A percentile compares a stretch with the other conserved stretches of the same genome.
These are phyloP conservation scores for Gnathonemus longibarbis DNA, from an alignment of 2,113 vertebrate genomes.

Conservation along the genomic window DNA sequence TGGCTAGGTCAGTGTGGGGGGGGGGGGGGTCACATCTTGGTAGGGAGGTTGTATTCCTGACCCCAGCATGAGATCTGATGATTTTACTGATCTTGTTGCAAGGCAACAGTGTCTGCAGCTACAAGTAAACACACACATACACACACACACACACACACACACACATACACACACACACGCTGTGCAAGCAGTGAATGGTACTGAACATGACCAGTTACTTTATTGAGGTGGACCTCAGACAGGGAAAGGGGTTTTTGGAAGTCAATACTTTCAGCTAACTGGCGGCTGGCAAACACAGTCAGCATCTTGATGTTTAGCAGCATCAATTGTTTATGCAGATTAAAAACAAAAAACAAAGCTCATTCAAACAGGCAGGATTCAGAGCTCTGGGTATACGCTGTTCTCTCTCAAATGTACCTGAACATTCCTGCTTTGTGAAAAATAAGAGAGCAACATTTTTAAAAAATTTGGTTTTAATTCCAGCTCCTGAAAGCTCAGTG, in stretches of 20 bases:
- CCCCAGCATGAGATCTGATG: neutral
- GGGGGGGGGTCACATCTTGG: neutral
- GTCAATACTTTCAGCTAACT: neutral
- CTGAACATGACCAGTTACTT: neutral
- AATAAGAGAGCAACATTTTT: neutral
- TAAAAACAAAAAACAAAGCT: neutral
- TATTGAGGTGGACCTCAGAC: neutral
- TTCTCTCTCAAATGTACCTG: neutral
- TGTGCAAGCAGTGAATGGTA: neutral
- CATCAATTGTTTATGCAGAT: neutral
- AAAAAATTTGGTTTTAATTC: neutral
- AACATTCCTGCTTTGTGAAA: neutral
- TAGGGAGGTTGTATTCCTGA: neutral
- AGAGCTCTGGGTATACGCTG: neutral
- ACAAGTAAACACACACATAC: neutral
- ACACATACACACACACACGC: neutral
- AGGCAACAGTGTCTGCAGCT: neutral
- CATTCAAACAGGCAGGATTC: neutral
- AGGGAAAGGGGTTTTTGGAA: neutral
- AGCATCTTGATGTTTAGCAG: neutral
- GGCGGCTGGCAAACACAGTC: neutral
- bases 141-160: neutral
- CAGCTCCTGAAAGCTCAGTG: neutral
- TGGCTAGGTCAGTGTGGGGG: neutral
- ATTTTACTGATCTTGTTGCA: neutral